Evolutionary conservation across 2,888 invertebrate species (phyloP), one percentile per base, ranked within the genome.

Genomic region (Cryptus viduatorius): DNA sequence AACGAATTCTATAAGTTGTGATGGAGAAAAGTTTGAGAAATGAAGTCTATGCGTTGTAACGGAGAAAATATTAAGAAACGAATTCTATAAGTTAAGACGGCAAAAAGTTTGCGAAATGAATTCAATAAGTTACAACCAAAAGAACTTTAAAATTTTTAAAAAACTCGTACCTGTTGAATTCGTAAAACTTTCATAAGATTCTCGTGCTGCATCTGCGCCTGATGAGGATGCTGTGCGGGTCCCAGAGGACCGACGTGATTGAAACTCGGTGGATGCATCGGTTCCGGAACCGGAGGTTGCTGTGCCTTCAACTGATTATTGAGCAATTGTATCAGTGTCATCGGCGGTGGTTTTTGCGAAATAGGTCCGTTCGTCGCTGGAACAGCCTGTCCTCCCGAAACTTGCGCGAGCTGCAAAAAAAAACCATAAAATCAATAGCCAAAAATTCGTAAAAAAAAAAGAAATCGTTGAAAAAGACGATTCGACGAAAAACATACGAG

Each of bases 311-410:
- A 77, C 86, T 92, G 92, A 14, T 90, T 90, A 81, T 91, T 93
- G 71, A 93, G 89, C 69, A 93, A 83, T 90, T 93, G 80, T 42
- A 87, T 86, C 83, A 87, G 83, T 42, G 87, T 82, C 86, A 96
- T 91, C 85, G 96, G 93, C 86, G 95, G 95, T 86, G 94, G 94
- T 84, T 94, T 93, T 79, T 94, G 93, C 46, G 93, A 90, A 86
- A 94, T 92, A 68, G 95, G 94, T 65, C 95, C 95, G 90, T 95
- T 95, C 31, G 95, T 94, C 72, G 96, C 96, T 84, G 96, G 94
- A 82, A 96, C 95, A 84, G 95, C 95, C 93, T 96, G 96, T 12
- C 96, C 96, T 89, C 96, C 96, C 67, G 95, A 95, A 88, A 96
- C 96, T 93, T 96, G 96, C 92, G 96, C 96, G 94, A 96, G 92